These are phyloP conservation scores for Pelmatolapia mariae DNA, from an alignment of 2,113 vertebrate genomes.

Conservation along the genomic window DNA sequence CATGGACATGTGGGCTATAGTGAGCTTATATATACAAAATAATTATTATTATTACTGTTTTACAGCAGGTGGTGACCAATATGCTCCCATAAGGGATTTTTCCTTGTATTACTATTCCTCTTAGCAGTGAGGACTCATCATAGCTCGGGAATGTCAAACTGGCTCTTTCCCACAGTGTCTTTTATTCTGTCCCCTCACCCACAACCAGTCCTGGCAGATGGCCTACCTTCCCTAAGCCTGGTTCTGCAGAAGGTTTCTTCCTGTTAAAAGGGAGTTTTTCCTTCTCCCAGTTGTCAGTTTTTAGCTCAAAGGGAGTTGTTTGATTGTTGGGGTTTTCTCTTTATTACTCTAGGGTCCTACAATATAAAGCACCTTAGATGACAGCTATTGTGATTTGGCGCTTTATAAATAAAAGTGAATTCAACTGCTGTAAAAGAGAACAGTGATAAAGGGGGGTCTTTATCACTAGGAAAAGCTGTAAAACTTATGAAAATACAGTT, in stretches of 20 bases:
- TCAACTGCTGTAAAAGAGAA: background rate
- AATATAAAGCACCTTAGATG: background rate
- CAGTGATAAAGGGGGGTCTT: background rate
- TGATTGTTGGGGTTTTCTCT: background rate
- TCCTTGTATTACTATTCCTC: background rate
- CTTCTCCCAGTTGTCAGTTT: background rate
- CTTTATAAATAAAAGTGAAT: background rate
- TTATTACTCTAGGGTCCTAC: background rate
- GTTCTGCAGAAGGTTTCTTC: background rate
- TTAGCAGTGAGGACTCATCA: constrained; percentile 10
- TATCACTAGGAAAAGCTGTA: background rate
- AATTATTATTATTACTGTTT: background rate
- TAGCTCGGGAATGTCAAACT: background rate
- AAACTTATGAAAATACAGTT: background rate
- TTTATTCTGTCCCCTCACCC: background rate
- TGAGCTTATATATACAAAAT: background rate
- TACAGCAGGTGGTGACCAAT: background rate
- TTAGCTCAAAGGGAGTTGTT: background rate
- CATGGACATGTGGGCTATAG: background rate
- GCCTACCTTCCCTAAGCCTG: background rate
- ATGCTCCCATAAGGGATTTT: background rate
- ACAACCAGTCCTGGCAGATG: background rate
- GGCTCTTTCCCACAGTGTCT: background rate
- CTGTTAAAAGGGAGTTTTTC: background rate
- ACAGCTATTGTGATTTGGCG: background rate